These are phyloP conservation scores for Salarias fasciatus DNA, from an alignment of 2,797 vertebrate species.

Conservation along the genomic window DNA sequence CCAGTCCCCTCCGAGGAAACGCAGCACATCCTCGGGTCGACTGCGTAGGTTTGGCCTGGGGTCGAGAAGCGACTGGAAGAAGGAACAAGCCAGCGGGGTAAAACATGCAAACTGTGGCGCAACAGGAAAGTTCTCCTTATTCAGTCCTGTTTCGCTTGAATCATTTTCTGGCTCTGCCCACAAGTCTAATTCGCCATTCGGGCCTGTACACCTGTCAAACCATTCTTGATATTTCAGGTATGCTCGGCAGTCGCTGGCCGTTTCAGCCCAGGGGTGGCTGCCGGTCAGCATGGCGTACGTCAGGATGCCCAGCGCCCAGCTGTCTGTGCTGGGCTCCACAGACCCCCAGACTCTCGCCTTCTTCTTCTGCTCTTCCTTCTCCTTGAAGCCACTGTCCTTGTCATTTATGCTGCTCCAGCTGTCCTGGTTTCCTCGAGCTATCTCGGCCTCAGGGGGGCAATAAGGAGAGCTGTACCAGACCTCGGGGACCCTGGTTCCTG, in stretches of 20 bases:
- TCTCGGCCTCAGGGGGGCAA: conserved; percentile 87
- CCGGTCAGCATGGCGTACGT: conserved; percentile 92
- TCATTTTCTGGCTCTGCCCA: conserved; percentile 43
- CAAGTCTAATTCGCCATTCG: conserved; percentile 43
- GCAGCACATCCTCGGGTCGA: conserved; percentile 75
- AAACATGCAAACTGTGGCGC: conserved; percentile 86
- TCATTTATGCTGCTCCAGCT: conserved; percentile 56
- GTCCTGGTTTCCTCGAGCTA: conserved; percentile 56
- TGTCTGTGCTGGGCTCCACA: conserved; percentile 88
- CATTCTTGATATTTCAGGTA: conserved; percentile 87
- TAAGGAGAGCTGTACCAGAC: conserved; percentile 88
- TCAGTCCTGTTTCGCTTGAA: background rate
- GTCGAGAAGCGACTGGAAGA: conserved; percentile 84
- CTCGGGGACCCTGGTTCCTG: conserved; percentile 70
- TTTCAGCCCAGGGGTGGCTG: conserved; percentile 92
- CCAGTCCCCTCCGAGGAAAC: conserved; percentile 83
- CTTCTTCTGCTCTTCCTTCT: conserved; percentile 20
- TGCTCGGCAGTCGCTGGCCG: conserved; percentile 81
- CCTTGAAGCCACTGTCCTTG: background rate
- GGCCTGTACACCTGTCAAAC: conserved; percentile 58
- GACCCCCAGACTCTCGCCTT: conserved; percentile 67
- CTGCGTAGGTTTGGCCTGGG: conserved; percentile 79
- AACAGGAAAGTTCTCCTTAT: background rate
- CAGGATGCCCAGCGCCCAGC: conserved; percentile 92
- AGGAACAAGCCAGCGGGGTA: conserved; percentile 75